These are phyloP conservation scores for Scophthalmus maximus DNA, from an alignment of 2,113 vertebrate genomes.

Conservation along the genomic window DNA sequence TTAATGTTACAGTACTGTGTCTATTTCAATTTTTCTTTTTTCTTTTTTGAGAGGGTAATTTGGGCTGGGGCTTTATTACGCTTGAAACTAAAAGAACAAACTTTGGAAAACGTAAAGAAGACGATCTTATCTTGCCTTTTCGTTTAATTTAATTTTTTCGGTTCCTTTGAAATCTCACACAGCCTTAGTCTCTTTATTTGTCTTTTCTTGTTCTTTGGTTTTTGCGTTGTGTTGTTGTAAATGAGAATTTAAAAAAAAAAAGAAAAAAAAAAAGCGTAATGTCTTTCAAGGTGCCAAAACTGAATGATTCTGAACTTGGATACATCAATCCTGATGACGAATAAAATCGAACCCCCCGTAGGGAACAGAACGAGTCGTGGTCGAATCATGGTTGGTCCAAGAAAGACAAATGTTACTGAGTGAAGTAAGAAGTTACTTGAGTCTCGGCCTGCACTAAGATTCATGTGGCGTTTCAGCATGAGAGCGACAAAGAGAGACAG, in stretches of 20 bases:
- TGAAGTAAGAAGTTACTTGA: background rate
- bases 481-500: background rate
- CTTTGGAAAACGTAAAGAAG: slow-evolving; percentile 59
- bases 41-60: slow-evolving; percentile 33
- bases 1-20: slow-evolving; percentile 80
- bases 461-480: background rate
- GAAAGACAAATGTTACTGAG: background rate
- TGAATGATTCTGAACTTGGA: slow-evolving; percentile 82
- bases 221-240: slow-evolving; percentile 79
- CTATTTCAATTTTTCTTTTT: slow-evolving; percentile 50
- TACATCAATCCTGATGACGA: slow-evolving; percentile 81
- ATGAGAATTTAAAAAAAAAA: slow-evolving; percentile 62
- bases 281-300: slow-evolving; percentile 83
- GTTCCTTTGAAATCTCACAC: slow-evolving; percentile 62
- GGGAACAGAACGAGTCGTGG: slow-evolving; percentile 63
- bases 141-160: slow-evolving; percentile 41
- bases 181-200: slow-evolving; percentile 74
- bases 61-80: slow-evolving; percentile 59
- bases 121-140: slow-evolving; percentile 61
- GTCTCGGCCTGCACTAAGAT: background rate
- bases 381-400: slow-evolving; percentile 40
- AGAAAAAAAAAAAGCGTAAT: slow-evolving; percentile 66
- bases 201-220: slow-evolving; percentile 67
- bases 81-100: slow-evolving; percentile 61
- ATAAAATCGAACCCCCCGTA: slow-evolving; percentile 77